Conservation (phyloP, 2,797 vertebrate genomes). For the Sebastes matsubarae region DNA sequence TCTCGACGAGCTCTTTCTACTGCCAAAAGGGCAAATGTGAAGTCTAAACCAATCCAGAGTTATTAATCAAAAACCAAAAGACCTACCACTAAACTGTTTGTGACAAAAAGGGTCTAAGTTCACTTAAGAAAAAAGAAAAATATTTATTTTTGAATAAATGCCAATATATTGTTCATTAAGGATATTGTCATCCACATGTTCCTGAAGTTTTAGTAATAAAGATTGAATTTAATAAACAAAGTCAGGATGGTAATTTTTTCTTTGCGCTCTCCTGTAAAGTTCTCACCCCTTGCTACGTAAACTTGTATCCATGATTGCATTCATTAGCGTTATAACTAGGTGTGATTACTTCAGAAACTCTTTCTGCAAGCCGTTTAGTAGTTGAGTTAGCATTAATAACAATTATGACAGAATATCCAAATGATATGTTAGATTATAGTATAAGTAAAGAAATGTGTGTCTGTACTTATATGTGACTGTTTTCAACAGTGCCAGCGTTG, state of each 20-base stretch:
- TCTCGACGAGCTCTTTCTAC: fast-evolving
- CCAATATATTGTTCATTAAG: no score
- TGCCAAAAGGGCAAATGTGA: fast-evolving
- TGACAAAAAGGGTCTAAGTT: fast-evolving
- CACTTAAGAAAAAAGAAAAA: no score
- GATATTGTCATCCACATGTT: no score
- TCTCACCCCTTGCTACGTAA: no score
- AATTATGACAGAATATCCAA: neutral
- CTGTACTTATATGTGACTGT: neutral
- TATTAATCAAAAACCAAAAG: no score
- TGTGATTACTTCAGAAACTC: neutral
- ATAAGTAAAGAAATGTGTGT: neutral
- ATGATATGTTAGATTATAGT: neutral
- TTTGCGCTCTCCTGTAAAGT: no score
- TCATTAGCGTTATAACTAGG: neutral
- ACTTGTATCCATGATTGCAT: neutral
- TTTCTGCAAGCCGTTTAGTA: neutral
- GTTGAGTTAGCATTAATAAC: neutral
- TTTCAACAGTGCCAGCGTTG: slow-evolving; percentile 87
- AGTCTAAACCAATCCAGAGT: no score
- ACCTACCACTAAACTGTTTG: no score
- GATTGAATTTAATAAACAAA: no score
- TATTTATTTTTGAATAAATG: no score
- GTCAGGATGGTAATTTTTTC: no score
- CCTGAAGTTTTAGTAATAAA: fast-evolving